These are phyloP conservation scores for Leucosticte australis DNA, from an alignment of 2,113 vertebrate genomes.

Conservation along the genomic window DNA sequence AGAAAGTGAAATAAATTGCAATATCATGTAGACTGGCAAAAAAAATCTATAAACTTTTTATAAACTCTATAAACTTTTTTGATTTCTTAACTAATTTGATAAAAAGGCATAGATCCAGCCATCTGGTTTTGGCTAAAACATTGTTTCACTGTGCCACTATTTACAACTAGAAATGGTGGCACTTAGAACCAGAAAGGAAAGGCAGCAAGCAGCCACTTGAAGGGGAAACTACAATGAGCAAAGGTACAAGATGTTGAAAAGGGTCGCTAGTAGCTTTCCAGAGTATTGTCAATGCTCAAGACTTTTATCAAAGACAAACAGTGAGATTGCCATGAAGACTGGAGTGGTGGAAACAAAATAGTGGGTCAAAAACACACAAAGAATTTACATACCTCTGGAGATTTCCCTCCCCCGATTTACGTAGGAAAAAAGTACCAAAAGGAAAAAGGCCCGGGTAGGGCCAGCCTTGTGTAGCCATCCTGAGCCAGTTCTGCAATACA, in stretches of 20 bases:
- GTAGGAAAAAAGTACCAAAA: neutral
- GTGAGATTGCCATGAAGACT: neutral
- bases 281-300: neutral
- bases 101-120: neutral
- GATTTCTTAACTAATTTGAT: neutral
- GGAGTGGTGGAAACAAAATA: neutral
- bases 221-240: neutral
- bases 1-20: neutral
- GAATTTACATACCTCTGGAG: neutral
- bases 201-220: neutral
- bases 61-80: neutral
- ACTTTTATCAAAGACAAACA: neutral
- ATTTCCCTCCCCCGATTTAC: neutral
- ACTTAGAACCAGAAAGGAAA: neutral
- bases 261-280: neutral
- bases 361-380: neutral
- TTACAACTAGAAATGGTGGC: neutral
- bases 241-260: neutral
- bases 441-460: neutral
- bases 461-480: neutral
- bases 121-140: neutral
- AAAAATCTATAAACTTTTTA: neutral
- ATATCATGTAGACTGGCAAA: neutral
- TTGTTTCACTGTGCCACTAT: neutral
- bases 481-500: neutral